Evolutionary conservation across 2,888 invertebrate species (phyloP), one percentile per base, ranked within the genome.

Genomic region (Villa cingulata): DNA sequence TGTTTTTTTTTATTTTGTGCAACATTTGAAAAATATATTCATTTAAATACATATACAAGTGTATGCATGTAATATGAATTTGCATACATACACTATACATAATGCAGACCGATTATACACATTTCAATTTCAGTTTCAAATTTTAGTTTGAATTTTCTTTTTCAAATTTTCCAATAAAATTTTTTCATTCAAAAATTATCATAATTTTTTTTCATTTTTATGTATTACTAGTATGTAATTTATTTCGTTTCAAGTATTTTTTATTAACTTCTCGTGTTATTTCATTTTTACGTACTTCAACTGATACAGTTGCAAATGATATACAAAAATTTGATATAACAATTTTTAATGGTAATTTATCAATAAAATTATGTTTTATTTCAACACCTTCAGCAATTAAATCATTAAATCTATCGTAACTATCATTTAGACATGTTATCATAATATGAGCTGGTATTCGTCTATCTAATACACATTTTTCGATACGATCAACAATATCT

Each of bases 311-410:
- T 5, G 61, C 58, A 43, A 63, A 55, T 19, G 59, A 58, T 42
- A 62, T 56, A 50, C 63, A 62, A 45, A 57, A 59, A 42, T 55
- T 59, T 2, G 63, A 62, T 49, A 60, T 56, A 29, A 63, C 41
- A 18, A 63, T 52, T 51, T 57, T 60, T 7, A 59, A 46, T 6
- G 58, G 61, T 14, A 61, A 43, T 23, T 59, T 55, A 20, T 48
- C 55, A 23, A 54, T 45, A 9, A 63, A 48, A 39, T 55, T 55
- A 5, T 58, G 52, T 4, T 42, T 48, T 23, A 59, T 43, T 15
- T 57, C 50, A 23, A 45, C 48, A 3, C 58, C 55, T 23, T 55
- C 55, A 12, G 55, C 48, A 41, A 58, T 52, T 19, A 63, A 44
- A 32, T 48, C 54, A 7, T 43, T 52, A 1, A 62, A 49, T 27